Conservation (phyloP, 2,888 invertebrate species). For the Sicus ferrugineus region DNA sequence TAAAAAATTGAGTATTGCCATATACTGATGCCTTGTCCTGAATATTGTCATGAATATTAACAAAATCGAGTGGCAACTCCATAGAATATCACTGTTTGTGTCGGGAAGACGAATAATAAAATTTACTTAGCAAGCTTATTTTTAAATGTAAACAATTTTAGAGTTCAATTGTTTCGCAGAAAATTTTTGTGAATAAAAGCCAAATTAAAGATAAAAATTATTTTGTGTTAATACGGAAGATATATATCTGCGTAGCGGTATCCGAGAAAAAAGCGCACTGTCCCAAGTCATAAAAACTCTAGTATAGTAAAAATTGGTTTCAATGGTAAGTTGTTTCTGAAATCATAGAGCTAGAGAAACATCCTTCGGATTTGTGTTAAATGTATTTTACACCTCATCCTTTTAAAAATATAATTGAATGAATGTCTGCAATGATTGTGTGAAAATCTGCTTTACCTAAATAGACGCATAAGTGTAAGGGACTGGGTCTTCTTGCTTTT, state of each 20-base stretch:
- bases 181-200: slow-evolving; percentile 25
- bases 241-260: not conserved
- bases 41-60: no score
- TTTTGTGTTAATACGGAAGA: not conserved
- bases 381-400: no score
- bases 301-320: slow-evolving; percentile 9
- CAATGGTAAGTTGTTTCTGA: slow-evolving; percentile 27
- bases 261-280: slow-evolving; percentile 1
- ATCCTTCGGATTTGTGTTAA: not conserved
- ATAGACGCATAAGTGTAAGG: no score
- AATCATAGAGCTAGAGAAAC: not conserved
- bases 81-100: slow-evolving; percentile 26
- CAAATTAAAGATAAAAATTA: slow-evolving; percentile 18
- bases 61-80: slow-evolving; percentile 29
- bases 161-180: not conserved
- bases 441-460: no score
- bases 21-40: no score
- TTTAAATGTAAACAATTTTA: slow-evolving; percentile 32
- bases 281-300: slow-evolving; percentile 7
- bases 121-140: slow-evolving; percentile 20
- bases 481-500: no score
- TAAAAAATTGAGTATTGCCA: no score
- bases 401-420: no score
- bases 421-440: no score
- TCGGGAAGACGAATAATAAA: slow-evolving; percentile 23